Conservation (phyloP, 2,888 invertebrate species). For the Epirrita christyi region DNA sequence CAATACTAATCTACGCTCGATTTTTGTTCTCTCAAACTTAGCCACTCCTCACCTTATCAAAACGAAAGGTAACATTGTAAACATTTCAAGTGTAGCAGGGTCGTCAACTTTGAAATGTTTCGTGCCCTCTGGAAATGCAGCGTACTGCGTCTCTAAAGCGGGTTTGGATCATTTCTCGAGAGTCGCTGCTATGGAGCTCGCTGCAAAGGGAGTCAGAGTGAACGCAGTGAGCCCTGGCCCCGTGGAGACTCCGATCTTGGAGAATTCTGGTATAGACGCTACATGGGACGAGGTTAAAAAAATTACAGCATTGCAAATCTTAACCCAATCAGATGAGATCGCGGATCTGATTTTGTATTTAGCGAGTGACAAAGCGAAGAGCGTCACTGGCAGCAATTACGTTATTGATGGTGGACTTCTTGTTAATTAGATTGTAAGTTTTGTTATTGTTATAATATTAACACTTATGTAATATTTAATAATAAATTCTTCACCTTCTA, state of each 20-base stretch:
- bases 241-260: conserved; percentile 65
- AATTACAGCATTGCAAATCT: conserved; percentile 20
- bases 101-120: neutral
- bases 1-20: conserved; percentile 38
- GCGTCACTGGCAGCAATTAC: conserved; percentile 41
- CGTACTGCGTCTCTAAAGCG: conserved; percentile 89
- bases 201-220: too few relatives aligned
- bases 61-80: conserved; percentile 47
- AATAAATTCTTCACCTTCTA: too few relatives aligned
- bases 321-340: conserved; percentile 42
- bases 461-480: too few relatives aligned
- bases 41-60: conserved; percentile 38
- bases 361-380: conserved; percentile 47
- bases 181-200: too few relatives aligned
- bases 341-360: conserved; percentile 50
- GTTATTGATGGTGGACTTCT: conserved; percentile 41
- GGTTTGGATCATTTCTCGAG: too few relatives aligned
- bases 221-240: conserved; percentile 91
- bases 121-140: conserved; percentile 5
- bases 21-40: conserved; percentile 31
- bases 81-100: too few relatives aligned
- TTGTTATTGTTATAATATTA: too few relatives aligned
- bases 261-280: conserved; percentile 45
- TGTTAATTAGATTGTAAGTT: neutral
- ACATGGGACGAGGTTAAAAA: conserved; percentile 12